phyloP scores from a whole-genome alignment of 2,888 invertebrate genomes.

The Thysanoteuthis rhombus region DNA sequence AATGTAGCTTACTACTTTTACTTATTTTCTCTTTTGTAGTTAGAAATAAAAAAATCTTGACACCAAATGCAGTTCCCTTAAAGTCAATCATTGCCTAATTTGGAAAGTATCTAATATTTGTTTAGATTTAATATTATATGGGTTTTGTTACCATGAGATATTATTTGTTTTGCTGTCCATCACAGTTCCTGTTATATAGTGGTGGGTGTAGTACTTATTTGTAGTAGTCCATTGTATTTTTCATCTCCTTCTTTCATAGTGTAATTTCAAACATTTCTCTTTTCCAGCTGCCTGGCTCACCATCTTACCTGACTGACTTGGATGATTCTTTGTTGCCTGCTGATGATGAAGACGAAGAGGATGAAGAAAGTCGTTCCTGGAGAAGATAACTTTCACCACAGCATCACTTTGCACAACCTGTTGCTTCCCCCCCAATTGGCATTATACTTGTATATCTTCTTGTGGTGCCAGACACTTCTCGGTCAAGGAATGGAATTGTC shows the following conservation, averaged over 20 bases:
- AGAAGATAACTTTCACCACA: slow-evolving; percentile 73
- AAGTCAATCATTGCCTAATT: no score
- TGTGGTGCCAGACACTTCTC: background rate
- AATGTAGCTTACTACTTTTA: no score
- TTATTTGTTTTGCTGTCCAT: background rate
- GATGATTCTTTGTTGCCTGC: slow-evolving; percentile 77
- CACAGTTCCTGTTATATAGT: background rate
- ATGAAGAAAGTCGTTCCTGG: slow-evolving; percentile 88
- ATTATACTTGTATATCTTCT: background rate
- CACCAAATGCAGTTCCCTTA: no score
- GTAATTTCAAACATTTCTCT: background rate
- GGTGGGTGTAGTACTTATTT: no score
- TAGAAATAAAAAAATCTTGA: no score
- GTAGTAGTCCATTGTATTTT: background rate
- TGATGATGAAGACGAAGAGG: slow-evolving; percentile 88
- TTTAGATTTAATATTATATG: background rate
- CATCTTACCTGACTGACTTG: background rate
- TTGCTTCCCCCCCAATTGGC: background rate
- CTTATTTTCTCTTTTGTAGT: no score
- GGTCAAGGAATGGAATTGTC: background rate
- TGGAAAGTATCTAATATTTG: background rate
- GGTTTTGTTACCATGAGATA: no score
- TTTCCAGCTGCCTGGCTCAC: background rate
- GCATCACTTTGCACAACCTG: background rate
- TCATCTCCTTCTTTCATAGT: background rate